These are phyloP conservation scores for Bruchidius siliquastri DNA, from an alignment of 2,888 invertebrate species.

Conservation along the genomic window DNA sequence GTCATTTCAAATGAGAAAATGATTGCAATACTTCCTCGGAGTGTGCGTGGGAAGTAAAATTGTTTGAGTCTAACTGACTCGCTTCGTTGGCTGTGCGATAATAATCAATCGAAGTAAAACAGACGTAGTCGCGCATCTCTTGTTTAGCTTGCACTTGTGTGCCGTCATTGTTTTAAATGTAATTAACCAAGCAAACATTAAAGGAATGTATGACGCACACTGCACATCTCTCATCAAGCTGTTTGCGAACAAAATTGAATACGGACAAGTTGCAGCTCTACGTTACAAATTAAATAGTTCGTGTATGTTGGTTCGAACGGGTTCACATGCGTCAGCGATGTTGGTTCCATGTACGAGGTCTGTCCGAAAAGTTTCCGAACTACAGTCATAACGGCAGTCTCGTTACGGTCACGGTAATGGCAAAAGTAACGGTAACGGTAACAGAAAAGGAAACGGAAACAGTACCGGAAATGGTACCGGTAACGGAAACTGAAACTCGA, in stretches of 20 bases:
- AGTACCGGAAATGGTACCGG: neutral
- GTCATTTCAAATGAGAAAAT: too few species aligned
- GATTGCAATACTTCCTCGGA: too few species aligned
- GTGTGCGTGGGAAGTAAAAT: too few species aligned
- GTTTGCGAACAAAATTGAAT: neutral
- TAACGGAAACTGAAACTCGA: neutral
- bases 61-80: too few species aligned
- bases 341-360: too few species aligned
- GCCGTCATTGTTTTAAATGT: neutral
- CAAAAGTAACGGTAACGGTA: neutral
- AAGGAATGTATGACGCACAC: neutral
- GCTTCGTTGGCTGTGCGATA: neutral
- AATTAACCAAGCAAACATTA: neutral
- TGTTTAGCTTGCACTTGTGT: neutral
- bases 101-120: neutral
- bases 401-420: neutral
- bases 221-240: neutral
- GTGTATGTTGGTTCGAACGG: too few species aligned
- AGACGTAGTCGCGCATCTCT: neutral
- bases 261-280: neutral
- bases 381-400: too few species aligned
- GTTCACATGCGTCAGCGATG: too few species aligned
- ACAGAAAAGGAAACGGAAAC: neutral
- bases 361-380: too few species aligned
- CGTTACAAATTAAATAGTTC: neutral